Evolutionary conservation across 2,797 vertebrate species (phyloP).

Genomic region (Spatula versicolor): DNA sequence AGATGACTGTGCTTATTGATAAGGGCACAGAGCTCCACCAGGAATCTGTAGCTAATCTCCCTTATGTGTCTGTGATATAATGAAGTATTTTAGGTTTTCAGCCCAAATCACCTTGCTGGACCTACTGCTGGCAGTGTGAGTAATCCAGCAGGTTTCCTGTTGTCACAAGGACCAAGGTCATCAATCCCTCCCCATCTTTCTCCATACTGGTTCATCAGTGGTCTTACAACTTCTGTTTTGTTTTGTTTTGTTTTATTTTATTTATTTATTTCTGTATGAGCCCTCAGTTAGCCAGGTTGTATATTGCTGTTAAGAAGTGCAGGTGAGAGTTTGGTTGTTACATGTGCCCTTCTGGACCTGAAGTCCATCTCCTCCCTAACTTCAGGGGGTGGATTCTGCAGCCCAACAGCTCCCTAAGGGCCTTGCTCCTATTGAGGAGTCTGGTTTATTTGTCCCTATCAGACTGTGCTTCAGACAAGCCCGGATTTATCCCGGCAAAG

Average conservation of each 20-base stretch:
- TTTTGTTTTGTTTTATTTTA: too few species aligned
- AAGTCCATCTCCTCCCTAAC: not conserved
- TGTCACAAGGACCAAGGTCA: not conserved
- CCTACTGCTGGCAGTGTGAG: not conserved
- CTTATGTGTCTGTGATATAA: not conserved
- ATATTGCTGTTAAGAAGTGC: not conserved
- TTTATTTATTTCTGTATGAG: not conserved
- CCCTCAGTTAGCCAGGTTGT: not conserved
- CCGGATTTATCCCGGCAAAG: not conserved
- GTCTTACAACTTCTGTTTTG: not conserved
- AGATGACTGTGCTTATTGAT: not conserved
- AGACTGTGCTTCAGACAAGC: not conserved
- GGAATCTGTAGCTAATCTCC: not conserved
- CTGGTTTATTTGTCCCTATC: not conserved
- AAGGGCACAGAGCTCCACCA: not conserved
- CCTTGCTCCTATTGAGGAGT: not conserved
- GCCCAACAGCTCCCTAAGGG: not conserved
- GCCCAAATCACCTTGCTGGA: not conserved
- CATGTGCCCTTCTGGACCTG: fast-evolving
- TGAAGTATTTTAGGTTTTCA: not conserved
- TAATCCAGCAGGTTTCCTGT: not conserved
- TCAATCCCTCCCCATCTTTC: not conserved
- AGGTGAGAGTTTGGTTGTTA: not conserved
- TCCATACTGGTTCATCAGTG: not conserved
- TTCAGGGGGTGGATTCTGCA: not conserved